Evolutionary conservation across 2,113 vertebrate species (phyloP), one percentile per base, ranked within the genome.

Genomic region (Neopipo cinnamomea): DNA sequence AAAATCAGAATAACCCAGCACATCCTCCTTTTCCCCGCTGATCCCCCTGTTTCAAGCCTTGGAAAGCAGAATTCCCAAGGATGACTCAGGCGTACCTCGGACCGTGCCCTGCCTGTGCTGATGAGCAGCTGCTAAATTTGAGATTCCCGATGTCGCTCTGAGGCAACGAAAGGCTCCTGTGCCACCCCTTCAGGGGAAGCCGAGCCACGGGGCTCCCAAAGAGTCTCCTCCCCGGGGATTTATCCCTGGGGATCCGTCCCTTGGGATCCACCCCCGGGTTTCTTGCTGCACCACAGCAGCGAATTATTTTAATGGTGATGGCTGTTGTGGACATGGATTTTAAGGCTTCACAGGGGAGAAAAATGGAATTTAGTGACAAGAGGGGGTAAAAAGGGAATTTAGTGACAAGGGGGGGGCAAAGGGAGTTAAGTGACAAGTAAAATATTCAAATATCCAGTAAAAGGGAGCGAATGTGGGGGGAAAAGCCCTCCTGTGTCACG

Each of bases 401-500:
- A 35, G 33, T 22, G 56, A 58, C 31, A n/a, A n/a, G 33, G 8
- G 0, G 14, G 5, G 23, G 22, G 5, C 8, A n/a, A 53, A 27
- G 16, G 21, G 39, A 27, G 12, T 67, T 67, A 35, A 55, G n/a
- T 7, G 13, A 39, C 18, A 46, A 39, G n/a, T 4, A 18, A 67
- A 87, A 81, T 24, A 53, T 9, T 22, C 3, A 37, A 30, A 46
- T 14, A n/a, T 8, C 33, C 27, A 18, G 6, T 7, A 44, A 63
- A 85, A 81, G 6, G 30, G 23, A 61, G 21, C 15, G 0, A 17
- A 37, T 3, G 3, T 0, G 46, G 47, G 9, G 25, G 5, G 0
- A 3, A 6, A 42, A 14, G 0, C 8, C 31, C 30, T 67, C 46
- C 44, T 3, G 7, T 5, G 0, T 13, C 2, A 3, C 2, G 0